phyloP scores from a whole-genome alignment of 1,140 invertebrate species.

The Drosophila funebris region DNA sequence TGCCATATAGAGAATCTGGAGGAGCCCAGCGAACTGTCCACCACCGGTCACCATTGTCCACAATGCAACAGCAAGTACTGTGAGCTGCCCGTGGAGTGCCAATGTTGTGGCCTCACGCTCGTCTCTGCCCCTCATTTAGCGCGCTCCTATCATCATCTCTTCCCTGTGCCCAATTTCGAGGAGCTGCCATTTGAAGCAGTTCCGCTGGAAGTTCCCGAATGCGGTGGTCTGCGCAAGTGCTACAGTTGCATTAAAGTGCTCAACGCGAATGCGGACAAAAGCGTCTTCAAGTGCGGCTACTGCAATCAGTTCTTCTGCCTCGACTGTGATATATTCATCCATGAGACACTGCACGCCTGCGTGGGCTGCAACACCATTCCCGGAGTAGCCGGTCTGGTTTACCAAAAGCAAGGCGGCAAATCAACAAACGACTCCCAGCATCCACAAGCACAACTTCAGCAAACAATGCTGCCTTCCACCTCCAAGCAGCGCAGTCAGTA shows the following conservation, averaged over 20 bases:
- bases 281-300: constrained; percentile 91
- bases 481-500: constrained; percentile 57
- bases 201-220: constrained; percentile 81
- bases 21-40: constrained; percentile 87
- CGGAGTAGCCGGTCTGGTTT: constrained; percentile 62
- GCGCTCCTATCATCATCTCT: constrained; percentile 98
- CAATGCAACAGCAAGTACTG: constrained; percentile 99
- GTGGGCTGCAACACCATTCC: constrained; percentile 92
- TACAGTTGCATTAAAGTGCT: constrained; percentile 90
- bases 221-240: constrained; percentile 83
- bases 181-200: constrained; percentile 87
- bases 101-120: constrained; percentile 96
- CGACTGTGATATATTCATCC: constrained; percentile 97
- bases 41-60: constrained; percentile 96
- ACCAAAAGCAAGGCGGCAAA: constrained; percentile 57
- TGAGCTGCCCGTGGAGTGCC: constrained; percentile 98
- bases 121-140: constrained; percentile 98
- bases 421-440: constrained; percentile 5
- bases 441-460: too few species aligned
- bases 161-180: constrained; percentile 93
- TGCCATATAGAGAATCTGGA: constrained; percentile 93
- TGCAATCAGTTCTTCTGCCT: constrained; percentile 94
- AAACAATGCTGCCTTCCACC: constrained; percentile 15
- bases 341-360: constrained; percentile 96
- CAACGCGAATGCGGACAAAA: constrained; percentile 86